Conservation (phyloP, 2,797 vertebrate species). For the Anabacerthia variegaticeps region DNA sequence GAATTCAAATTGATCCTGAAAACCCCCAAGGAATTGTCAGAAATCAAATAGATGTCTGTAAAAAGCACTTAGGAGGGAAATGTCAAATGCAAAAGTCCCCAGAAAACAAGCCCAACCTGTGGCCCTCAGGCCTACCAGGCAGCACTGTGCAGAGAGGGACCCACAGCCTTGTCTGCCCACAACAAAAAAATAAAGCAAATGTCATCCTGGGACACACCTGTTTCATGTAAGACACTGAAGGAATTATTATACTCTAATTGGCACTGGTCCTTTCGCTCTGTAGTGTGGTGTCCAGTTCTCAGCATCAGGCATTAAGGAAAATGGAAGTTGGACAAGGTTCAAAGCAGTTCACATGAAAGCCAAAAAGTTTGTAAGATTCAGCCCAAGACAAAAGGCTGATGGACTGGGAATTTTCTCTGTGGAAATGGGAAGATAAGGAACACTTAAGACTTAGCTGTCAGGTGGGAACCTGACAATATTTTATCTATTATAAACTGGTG, state of each 20-base stretch:
- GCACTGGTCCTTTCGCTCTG: fast-evolving
- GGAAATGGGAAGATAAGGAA: not conserved
- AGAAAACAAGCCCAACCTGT: not conserved
- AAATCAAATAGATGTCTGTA: not conserved
- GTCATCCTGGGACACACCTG: not conserved
- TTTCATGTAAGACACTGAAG: not conserved
- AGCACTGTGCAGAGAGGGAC: not conserved
- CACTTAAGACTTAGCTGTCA: not conserved
- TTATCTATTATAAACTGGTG: not conserved
- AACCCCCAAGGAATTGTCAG: not conserved
- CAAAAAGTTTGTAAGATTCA: not conserved
- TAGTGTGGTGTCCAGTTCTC: not conserved
- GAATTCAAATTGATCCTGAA: constrained; percentile 26
- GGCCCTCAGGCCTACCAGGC: not conserved
- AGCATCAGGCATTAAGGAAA: not conserved
- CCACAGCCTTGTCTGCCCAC: not conserved
- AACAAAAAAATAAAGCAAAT: not conserved
- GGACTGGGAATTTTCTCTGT: not conserved
- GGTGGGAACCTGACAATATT: not conserved
- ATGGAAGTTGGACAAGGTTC: not conserved
- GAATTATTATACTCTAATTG: not conserved
- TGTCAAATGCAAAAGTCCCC: not conserved
- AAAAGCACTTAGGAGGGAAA: not conserved
- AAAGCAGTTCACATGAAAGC: not conserved
- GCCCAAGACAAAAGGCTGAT: not conserved